Conservation (phyloP, 2,888 invertebrate species). For the Ceraclea dissimilis region DNA sequence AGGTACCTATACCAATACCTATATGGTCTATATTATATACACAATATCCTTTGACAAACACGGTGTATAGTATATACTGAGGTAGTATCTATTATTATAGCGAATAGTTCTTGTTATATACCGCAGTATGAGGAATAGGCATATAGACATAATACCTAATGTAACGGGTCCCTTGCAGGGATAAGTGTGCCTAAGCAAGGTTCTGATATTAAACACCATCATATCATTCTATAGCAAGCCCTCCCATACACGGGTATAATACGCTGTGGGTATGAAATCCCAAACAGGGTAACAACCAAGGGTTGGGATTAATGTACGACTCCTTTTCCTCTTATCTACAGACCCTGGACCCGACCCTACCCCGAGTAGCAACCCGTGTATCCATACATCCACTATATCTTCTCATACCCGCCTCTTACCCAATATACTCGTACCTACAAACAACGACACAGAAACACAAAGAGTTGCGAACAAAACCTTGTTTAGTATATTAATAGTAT, state of each 20-base stretch:
- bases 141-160: not conserved
- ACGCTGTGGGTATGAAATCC: not conserved
- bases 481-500: not conserved
- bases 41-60: too few relatives aligned
- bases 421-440: not conserved
- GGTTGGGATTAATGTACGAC: slow-evolving; percentile 1
- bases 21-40: too few relatives aligned
- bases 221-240: not conserved
- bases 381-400: not conserved
- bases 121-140: too few relatives aligned
- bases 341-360: not conserved
- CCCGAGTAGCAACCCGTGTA: not conserved
- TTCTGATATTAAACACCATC: not conserved
- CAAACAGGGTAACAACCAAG: not conserved
- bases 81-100: too few relatives aligned
- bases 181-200: not conserved
- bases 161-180: not conserved
- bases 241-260: too few relatives aligned
- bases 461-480: not conserved
- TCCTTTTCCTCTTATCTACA: not conserved
- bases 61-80: too few relatives aligned
- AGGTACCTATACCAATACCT: too few relatives aligned
- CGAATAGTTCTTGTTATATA: too few relatives aligned
- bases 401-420: not conserved
- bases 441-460: not conserved